Evolutionary conservation across 2,797 vertebrate species (phyloP).

Genomic region (Coracias cyanogaster): DNA sequence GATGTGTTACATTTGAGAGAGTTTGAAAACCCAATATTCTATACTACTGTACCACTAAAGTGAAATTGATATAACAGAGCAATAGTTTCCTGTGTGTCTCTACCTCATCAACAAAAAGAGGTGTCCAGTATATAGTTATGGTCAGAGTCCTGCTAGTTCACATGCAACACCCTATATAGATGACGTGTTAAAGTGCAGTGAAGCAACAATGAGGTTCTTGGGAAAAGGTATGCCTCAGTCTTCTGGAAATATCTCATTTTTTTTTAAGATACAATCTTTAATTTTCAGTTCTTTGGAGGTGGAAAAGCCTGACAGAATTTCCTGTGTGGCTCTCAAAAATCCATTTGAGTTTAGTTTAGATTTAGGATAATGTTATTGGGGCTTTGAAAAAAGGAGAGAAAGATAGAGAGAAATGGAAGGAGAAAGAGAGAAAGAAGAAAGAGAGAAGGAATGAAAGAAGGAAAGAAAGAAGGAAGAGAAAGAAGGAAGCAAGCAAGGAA

Average conservation of each 20-base stretch:
- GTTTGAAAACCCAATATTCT: background rate
- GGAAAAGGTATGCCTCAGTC: background rate
- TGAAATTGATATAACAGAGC: background rate
- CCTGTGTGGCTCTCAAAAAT: background rate
- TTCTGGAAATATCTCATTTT: background rate
- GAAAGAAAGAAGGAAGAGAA: accelerated
- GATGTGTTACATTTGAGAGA: background rate
- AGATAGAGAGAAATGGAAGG: background rate
- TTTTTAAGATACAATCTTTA: background rate
- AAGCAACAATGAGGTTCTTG: background rate
- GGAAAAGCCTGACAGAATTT: background rate
- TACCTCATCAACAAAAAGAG: background rate
- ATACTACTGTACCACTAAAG: background rate
- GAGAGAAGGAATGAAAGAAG: no score
- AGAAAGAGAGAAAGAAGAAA: no score
- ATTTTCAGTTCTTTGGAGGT: background rate
- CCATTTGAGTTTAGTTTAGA: background rate
- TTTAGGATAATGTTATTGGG: background rate
- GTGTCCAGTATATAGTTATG: background rate
- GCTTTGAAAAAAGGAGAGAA: no score
- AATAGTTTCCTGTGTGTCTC: background rate
- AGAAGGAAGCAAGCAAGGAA: accelerated
- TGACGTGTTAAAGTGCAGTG: background rate
- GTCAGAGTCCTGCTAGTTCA: background rate
- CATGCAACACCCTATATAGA: background rate